These are phyloP conservation scores for Dendrophyllia cribrosa DNA, from an alignment of 64 coral and sea anemone genomes.

Conservation along the genomic window DNA sequence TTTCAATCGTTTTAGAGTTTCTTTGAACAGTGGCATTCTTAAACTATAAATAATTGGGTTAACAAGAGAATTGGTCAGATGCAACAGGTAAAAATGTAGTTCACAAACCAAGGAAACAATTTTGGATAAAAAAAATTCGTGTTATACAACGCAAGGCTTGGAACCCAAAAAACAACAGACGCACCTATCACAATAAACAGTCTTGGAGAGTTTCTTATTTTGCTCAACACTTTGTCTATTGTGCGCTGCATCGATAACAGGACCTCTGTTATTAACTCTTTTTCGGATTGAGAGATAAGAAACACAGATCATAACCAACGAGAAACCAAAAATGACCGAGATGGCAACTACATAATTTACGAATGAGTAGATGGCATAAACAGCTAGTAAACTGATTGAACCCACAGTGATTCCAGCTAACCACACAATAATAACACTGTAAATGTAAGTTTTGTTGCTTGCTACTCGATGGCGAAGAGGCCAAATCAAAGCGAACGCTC, in stretches of 20 bases:
- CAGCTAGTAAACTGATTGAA: neutral
- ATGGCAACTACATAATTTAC: neutral
- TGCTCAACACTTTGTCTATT: neutral
- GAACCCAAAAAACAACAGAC: too few species aligned
- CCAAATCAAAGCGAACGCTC: neutral
- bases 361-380: neutral
- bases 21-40: neutral
- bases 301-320: neutral
- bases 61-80: neutral
- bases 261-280: neutral
- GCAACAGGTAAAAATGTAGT: neutral
- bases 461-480: neutral
- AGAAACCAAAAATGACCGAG: neutral
- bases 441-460: neutral
- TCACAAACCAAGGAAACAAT: neutral
- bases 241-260: neutral
- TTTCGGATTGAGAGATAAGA: neutral
- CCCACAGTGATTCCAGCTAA: neutral
- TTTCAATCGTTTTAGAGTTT: neutral
- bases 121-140: neutral
- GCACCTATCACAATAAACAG: too few species aligned
- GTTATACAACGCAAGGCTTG: too few species aligned
- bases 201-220: too few species aligned
- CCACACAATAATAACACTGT: neutral
- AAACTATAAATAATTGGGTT: slow-evolving; percentile 12